Base-by-base conservation (phyloP, 2,113 vertebrate genomes). In the Crotalus tigris region DNA sequence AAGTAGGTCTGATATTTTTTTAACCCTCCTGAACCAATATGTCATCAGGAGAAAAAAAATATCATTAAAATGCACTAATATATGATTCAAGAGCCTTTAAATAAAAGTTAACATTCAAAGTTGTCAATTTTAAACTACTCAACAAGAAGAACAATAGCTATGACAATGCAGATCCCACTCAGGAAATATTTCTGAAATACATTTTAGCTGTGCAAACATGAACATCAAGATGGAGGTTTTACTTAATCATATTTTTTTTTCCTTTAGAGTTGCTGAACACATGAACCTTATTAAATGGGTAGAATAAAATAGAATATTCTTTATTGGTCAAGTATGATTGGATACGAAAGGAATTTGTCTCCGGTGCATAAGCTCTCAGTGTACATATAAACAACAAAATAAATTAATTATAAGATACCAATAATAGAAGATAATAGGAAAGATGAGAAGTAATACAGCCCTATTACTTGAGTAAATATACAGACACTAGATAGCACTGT, bases 1-100 rank as follows among this genome's bases (percentile, higher is more conserved):
- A 95, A 89, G 91, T 95, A 69, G 1, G 5, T 86, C 59, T 93
- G 59, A 85, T 44, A 91, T 61, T 91, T 94, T 49, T 51, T 92
- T 87, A 86, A 23, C 58, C 44, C 13, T 55, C 29, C 69, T 58
- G 93, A 87, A 92, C 93, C 33, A 93, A 55, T 93, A 89, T 39
- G 46, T 51, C 33, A 11, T 89, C 91, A n/a, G 0, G 26, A 46
- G 29, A 5, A 7, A 51, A 51, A 75, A 0, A 10, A 9, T 33
- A 9, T 90, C 44, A 89, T 59, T 93, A 87, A 92, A 59, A 15
- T 29, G 13, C 24, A 29, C 15, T 81, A 39, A 81, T 13, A 33
- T 75, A 5, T 0, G 4, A 54, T 13, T 55, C 55, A 91, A 95
- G 44, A 61, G 86, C 26, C 5, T n/a, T 81, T 46, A 49, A 89